Percentiles rank a stretch among this genome's conserved stretches.
phyloP scores from a whole-genome alignment of 2,888 invertebrate genomes.

The Tromatobia lineatoria region DNA sequence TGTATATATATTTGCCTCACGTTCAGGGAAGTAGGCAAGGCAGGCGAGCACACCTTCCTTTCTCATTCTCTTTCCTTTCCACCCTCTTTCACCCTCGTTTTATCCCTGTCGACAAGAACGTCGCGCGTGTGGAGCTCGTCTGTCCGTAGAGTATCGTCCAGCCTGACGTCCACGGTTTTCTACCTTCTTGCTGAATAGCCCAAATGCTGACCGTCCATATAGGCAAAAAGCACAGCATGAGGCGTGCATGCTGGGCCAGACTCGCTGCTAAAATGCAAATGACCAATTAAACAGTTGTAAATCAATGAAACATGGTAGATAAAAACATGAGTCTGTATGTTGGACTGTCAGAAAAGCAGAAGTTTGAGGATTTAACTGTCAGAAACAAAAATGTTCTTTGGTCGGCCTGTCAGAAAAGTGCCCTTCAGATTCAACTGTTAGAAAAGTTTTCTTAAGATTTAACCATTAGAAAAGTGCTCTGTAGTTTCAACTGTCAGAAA shows the following conservation, averaged over 20 bases:
- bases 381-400: no score
- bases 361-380: no score
- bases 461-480: no score
- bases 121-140: slow-evolving; percentile 37
- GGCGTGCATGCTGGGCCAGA: slow-evolving; percentile 44
- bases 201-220: neutral
- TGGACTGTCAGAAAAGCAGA: no score
- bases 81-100: slow-evolving; percentile 35
- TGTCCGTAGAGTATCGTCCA: slow-evolving; percentile 42
- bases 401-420: no score
- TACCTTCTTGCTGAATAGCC: slow-evolving; percentile 4
- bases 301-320: slow-evolving; percentile 77
- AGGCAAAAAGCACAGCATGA: neutral
- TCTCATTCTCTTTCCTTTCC: slow-evolving; percentile 21
- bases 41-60: slow-evolving; percentile 20
- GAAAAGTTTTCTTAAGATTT: no score
- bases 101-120: slow-evolving; percentile 33
- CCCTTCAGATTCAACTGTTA: no score
- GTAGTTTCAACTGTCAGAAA: no score
- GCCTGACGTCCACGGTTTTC: slow-evolving; percentile 53
- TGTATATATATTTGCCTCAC: slow-evolving; percentile 13
- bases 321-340: neutral
- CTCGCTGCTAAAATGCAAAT: slow-evolving; percentile 80
- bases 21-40: slow-evolving; percentile 22
- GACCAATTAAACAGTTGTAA: slow-evolving; percentile 83